These are phyloP conservation scores for Gambusia holbrooki DNA, from an alignment of 2,113 vertebrate species.

Conservation along the genomic window DNA sequence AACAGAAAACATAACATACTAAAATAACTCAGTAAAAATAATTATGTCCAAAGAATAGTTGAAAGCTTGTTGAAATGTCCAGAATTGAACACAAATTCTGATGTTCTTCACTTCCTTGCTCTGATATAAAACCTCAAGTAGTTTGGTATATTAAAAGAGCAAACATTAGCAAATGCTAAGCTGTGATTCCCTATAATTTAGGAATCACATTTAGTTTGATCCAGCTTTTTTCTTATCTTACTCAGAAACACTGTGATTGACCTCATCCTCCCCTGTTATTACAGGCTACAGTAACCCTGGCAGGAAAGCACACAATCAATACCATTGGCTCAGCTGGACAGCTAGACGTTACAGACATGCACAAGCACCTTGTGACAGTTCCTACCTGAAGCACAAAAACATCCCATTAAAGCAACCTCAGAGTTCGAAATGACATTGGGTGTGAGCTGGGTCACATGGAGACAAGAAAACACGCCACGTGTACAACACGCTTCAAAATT, in stretches of 20 bases:
- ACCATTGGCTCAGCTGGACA: neutral
- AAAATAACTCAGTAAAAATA: neutral
- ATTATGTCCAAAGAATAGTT: neutral
- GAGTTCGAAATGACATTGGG: neutral
- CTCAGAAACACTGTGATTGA: neutral
- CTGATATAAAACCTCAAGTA: constrained; percentile 2
- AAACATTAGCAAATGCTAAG: neutral
- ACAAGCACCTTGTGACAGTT: neutral
- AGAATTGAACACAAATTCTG: neutral
- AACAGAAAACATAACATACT: neutral
- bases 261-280: neutral
- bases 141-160: neutral
- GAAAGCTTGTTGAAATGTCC: neutral
- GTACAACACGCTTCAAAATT: too few species aligned
- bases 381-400: too few species aligned
- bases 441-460: neutral
- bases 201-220: constrained; percentile 9
- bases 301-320: neutral
- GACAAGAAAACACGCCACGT: neutral
- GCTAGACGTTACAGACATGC: neutral
- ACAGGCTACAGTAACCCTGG: neutral
- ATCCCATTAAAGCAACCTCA: too few species aligned
- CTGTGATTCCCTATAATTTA: constrained; percentile 12
- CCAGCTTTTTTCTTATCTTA: neutral
- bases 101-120: neutral